phyloP scores from a whole-genome alignment of 64 coral and sea anemone genomes.

The Porites australiensis region DNA sequence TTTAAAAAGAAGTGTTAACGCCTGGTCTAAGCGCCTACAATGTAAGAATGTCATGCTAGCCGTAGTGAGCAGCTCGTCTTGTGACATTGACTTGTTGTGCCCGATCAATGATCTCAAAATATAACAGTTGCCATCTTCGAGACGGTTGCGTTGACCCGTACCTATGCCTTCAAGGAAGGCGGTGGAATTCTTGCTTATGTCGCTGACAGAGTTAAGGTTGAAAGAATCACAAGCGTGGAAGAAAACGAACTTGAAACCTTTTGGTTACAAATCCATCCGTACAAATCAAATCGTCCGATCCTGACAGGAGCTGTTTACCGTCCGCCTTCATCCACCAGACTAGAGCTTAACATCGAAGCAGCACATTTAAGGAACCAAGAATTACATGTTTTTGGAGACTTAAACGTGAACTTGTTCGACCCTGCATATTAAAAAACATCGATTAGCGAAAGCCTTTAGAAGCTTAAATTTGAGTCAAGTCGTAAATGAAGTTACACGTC shows the following conservation, averaged over 20 bases:
- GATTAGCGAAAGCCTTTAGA: constrained; percentile 23
- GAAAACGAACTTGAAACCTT: constrained; percentile 32
- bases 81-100: too few species aligned
- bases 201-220: constrained; percentile 2
- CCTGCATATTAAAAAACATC: constrained; percentile 46
- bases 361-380: constrained; percentile 56
- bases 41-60: too few species aligned
- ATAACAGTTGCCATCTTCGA: too few species aligned
- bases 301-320: constrained; percentile 35
- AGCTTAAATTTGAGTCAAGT: constrained; percentile 55
- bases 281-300: constrained; percentile 46
- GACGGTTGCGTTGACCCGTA: too few species aligned
- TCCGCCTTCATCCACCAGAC: constrained; percentile 31
- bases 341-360: constrained; percentile 59
- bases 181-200: constrained; percentile 45
- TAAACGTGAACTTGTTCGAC: constrained; percentile 47
- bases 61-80: too few species aligned
- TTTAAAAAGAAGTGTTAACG: too few species aligned
- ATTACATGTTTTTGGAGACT: constrained; percentile 43
- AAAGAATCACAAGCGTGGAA: constrained; percentile 8
- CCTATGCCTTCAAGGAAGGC: too few species aligned
- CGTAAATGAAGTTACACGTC: constrained; percentile 45
- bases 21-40: too few species aligned
- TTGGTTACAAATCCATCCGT: constrained; percentile 47
- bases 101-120: too few species aligned